These are phyloP conservation scores for Nomada fucata DNA, from an alignment of 2,888 invertebrate genomes.

Conservation along the genomic window DNA sequence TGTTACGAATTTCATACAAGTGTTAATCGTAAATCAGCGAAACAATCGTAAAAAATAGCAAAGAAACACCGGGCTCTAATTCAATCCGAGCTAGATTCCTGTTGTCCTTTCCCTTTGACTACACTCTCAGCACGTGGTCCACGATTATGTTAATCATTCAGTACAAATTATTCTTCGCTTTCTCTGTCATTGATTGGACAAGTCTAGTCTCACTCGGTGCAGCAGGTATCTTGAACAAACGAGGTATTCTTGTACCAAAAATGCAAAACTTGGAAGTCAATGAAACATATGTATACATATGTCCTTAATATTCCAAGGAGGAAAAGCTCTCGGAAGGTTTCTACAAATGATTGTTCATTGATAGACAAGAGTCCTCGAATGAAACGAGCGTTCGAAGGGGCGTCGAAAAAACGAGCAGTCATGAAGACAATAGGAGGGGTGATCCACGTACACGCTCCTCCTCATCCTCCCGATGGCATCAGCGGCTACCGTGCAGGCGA, in stretches of 20 bases:
- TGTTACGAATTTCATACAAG: not conserved
- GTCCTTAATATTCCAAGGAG: not conserved
- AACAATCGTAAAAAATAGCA: not conserved
- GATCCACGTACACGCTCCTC: slow-evolving; percentile 38
- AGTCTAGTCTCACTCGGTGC: not conserved
- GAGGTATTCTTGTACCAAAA: not conserved
- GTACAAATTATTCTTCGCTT: slow-evolving; percentile 21
- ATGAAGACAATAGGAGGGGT: slow-evolving; percentile 53
- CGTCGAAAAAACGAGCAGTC: slow-evolving; percentile 18
- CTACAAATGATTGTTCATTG: not conserved
- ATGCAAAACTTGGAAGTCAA: not conserved
- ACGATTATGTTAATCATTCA: slow-evolving; percentile 40
- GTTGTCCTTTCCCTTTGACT: not conserved
- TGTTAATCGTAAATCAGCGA: not conserved
- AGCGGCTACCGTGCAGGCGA: slow-evolving; percentile 34
- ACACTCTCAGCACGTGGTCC: not conserved
- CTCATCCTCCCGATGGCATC: slow-evolving; percentile 41
- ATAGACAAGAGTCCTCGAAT: not conserved
- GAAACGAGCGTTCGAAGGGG: not conserved
- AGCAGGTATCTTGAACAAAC: not conserved
- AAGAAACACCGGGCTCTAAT: not conserved
- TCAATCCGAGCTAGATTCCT: not conserved
- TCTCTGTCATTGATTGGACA: not conserved
- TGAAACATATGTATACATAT: no score
- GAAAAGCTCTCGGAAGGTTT: not conserved